phyloP scores from a whole-genome alignment of 2,113 vertebrate species.

The Megaceryle maxima region DNA sequence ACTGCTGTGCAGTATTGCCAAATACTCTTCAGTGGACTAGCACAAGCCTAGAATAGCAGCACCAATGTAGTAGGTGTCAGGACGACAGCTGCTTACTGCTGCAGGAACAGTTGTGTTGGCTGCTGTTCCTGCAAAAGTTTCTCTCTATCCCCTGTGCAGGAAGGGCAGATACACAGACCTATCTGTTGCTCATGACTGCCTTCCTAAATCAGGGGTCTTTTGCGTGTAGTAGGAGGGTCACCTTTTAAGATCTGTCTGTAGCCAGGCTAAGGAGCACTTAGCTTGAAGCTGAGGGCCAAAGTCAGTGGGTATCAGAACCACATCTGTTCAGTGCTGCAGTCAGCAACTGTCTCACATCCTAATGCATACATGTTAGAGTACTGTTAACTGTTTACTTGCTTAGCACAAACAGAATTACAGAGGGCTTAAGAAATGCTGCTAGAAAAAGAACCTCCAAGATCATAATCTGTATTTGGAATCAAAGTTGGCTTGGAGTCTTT shows the following conservation, averaged over 20 bases:
- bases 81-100: not conserved
- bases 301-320: not conserved
- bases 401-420: not conserved
- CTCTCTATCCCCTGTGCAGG: not conserved
- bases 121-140: not conserved
- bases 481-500: not conserved
- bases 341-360: not conserved
- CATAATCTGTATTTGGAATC: not conserved
- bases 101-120: not conserved
- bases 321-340: not conserved
- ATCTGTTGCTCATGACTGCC: not conserved
- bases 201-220: not conserved
- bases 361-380: not conserved
- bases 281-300: not conserved
- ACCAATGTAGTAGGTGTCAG: not conserved
- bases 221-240: not conserved
- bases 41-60: conserved; percentile 2
- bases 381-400: not conserved
- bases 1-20: not conserved
- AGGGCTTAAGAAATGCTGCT: not conserved
- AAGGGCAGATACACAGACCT: not conserved
- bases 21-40: not conserved
- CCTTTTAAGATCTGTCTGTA: not conserved
- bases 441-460: not conserved
- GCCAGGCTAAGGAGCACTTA: not conserved